Percentiles rank a stretch among this genome's conserved stretches.
These are phyloP conservation scores for Aplidium turbinatum DNA, from an alignment of 23 tunicate species.

Conservation along the genomic window DNA sequence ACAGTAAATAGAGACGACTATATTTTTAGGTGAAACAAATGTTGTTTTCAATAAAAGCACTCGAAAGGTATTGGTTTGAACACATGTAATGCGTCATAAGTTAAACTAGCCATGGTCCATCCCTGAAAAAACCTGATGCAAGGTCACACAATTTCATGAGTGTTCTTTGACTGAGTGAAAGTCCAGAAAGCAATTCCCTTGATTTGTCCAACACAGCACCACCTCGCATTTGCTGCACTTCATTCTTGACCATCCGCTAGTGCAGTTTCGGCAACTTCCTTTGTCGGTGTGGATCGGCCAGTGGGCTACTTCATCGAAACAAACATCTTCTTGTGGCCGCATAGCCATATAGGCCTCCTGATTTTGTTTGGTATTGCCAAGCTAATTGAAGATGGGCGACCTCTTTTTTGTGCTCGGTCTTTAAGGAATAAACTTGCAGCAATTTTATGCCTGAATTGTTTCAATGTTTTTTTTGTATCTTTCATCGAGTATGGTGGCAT, in stretches of 20 bases:
- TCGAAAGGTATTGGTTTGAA: too few species aligned
- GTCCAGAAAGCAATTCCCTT: constrained; percentile 17
- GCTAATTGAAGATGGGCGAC: constrained; percentile 11
- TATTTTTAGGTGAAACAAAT: too few species aligned
- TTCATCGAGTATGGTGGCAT: constrained; percentile 15
- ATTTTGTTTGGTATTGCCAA: constrained; percentile 17
- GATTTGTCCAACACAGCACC: neutral
- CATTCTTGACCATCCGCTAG: constrained; percentile 7
- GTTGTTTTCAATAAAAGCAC: too few species aligned
- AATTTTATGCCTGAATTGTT: constrained; percentile 21
- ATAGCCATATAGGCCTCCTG: constrained; percentile 16
- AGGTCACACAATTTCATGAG: too few species aligned
- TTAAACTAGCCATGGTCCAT: too few species aligned
- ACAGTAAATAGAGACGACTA: too few species aligned
- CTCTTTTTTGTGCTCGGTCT: constrained; percentile 1
- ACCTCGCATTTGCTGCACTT: constrained; percentile 27
- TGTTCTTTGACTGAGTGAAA: too few species aligned
- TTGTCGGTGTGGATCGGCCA: constrained; percentile 22
- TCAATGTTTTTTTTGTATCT: constrained; percentile 19
- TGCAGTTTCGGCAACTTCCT: constrained; percentile 31
- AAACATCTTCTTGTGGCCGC: constrained; percentile 18
- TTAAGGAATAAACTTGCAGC: constrained; percentile 3
- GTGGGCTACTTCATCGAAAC: constrained; percentile 9
- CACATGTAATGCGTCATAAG: too few species aligned
- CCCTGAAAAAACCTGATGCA: too few species aligned